Evolutionary conservation across 2,888 invertebrate genomes (phyloP).

Genomic region (Arrhopalites spinosus): DNA sequence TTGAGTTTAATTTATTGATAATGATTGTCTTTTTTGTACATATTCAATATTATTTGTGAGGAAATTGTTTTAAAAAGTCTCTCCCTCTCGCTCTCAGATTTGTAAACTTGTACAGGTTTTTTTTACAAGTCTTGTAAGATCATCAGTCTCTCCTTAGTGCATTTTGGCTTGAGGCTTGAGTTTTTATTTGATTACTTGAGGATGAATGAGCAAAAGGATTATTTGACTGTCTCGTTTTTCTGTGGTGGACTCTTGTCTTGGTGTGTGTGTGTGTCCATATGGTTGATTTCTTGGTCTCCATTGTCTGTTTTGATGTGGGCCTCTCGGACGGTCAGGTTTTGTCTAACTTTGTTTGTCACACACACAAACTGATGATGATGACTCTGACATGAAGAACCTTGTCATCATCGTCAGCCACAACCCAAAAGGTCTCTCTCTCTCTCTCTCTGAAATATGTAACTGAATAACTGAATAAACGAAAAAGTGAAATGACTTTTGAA

Average conservation of each 20-base stretch:
- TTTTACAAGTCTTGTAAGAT: too few relatives aligned
- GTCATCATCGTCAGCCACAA: conserved; percentile 13
- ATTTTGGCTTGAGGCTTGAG: too few relatives aligned
- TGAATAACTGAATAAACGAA: too few relatives aligned
- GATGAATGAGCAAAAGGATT: not conserved
- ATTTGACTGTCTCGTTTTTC: not conserved
- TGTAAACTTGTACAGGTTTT: too few relatives aligned
- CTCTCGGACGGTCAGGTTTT: not conserved
- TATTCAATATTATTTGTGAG: too few relatives aligned
- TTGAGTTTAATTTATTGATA: too few relatives aligned
- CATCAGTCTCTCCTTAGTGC: too few relatives aligned
- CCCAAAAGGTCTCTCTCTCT: not conserved
- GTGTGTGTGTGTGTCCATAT: not conserved
- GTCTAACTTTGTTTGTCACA: conserved; percentile 29
- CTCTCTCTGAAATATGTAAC: not conserved
- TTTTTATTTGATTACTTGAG: too few relatives aligned
- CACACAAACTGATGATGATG: conserved; percentile 17
- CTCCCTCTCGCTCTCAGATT: too few relatives aligned
- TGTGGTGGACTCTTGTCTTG: not conserved
- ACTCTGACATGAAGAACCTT: conserved; percentile 17
- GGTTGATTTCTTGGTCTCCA: not conserved
- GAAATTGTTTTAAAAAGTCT: too few relatives aligned
- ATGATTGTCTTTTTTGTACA: too few relatives aligned
- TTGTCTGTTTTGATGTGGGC: not conserved
- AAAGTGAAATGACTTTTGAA: too few relatives aligned